These are phyloP conservation scores for Galbula dea DNA, from an alignment of 2,113 vertebrate genomes.

Conservation along the genomic window DNA sequence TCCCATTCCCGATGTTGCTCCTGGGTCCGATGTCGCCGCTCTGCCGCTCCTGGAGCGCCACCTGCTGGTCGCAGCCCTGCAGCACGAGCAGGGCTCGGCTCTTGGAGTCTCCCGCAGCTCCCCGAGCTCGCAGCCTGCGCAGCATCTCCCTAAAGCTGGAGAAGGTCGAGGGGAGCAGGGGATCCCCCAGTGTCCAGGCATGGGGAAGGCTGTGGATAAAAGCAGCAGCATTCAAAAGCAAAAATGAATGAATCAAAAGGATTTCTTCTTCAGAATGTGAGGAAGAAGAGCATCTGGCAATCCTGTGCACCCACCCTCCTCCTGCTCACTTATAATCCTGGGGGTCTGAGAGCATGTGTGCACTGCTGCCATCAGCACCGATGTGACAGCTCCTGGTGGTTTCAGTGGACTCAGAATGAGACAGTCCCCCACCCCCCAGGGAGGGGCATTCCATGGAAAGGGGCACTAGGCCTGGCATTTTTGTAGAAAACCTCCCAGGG, in stretches of 20 bases:
- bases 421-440: fast-evolving
- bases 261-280: not conserved
- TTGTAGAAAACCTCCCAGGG: not conserved
- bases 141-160: fast-evolving
- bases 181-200: fast-evolving
- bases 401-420: fast-evolving
- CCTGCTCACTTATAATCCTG: fast-evolving
- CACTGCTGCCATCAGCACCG: fast-evolving
- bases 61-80: not conserved
- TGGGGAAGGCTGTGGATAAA: fast-evolving
- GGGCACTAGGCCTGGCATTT: not conserved
- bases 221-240: too few relatives aligned
- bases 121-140: not conserved
- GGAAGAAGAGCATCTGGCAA: not conserved
- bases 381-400: fast-evolving
- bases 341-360: fast-evolving
- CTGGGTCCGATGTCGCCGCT: not conserved
- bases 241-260: fast-evolving
- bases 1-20: not conserved
- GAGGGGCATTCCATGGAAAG: fast-evolving
- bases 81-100: not conserved
- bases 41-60: conserved; percentile 64
- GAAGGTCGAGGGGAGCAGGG: not conserved
- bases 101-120: not conserved
- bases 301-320: fast-evolving